Percentiles rank a stretch among this genome's conserved stretches.
These are phyloP conservation scores for Pteronura brasiliensis DNA, from an alignment of 2,113 vertebrate species.

Conservation along the genomic window DNA sequence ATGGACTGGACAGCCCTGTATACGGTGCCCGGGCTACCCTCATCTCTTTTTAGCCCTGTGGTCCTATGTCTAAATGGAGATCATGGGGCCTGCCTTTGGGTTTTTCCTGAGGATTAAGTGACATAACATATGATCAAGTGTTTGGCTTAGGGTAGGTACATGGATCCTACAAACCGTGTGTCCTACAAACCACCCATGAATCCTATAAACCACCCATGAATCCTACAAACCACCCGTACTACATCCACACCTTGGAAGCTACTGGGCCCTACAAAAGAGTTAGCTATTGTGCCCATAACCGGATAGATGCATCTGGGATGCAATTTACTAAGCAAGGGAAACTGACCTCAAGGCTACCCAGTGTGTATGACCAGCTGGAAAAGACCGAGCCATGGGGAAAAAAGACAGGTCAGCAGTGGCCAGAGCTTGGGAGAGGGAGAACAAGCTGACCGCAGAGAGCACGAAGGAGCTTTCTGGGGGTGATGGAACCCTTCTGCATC, in stretches of 20 bases:
- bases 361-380: rapidly evolving
- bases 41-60: neutral
- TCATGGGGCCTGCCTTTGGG: neutral
- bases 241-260: rapidly evolving
- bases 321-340: neutral
- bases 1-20: neutral
- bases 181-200: too few species aligned
- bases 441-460: rapidly evolving
- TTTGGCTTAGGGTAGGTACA: neutral
- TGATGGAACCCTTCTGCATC: neutral
- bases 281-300: rapidly evolving
- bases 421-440: neutral
- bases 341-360: neutral
- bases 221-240: rapidly evolving
- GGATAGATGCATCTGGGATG: rapidly evolving
- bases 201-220: neutral
- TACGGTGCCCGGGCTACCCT: rapidly evolving
- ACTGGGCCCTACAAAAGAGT: neutral
- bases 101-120: neutral
- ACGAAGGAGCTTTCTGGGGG: rapidly evolving
- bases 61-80: neutral
- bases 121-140: neutral
- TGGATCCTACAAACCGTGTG: neutral
- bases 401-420: neutral
- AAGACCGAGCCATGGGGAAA: neutral